Percentiles rank a stretch among this genome's conserved stretches.
These are phyloP conservation scores for Microplitis deprimator DNA, from an alignment of 2,888 invertebrate genomes.

Conservation along the genomic window DNA sequence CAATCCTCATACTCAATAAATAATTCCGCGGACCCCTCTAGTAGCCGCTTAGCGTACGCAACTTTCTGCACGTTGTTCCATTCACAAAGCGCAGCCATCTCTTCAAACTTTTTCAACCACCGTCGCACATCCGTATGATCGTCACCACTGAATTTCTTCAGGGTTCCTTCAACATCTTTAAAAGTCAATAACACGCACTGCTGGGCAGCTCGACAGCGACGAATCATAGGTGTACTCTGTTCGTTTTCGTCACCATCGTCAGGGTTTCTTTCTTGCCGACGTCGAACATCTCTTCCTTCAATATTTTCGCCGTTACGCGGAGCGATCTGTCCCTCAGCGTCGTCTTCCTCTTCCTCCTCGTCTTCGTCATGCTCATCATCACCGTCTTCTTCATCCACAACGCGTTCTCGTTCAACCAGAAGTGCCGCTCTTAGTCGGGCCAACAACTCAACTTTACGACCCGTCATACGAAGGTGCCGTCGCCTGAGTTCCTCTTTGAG, in stretches of 20 bases:
- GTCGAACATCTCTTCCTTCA: no score
- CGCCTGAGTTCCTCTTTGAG: no score
- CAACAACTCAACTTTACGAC: no score
- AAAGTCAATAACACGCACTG: conserved; percentile 29
- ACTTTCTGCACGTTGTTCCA: conserved; percentile 48
- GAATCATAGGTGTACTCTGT: not conserved
- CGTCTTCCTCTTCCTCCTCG: not conserved
- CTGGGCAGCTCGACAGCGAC: not conserved
- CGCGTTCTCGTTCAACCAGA: no score
- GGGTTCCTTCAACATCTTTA: conserved; percentile 42
- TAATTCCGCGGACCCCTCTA: conserved; percentile 48
- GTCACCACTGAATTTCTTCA: conserved; percentile 43
- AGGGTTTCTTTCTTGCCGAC: no score
- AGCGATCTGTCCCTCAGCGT: not conserved
- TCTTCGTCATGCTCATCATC: not conserved
- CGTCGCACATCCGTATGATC: conserved; percentile 33
- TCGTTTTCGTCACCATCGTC: not conserved
- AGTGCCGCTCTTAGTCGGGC: no score
- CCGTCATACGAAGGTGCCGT: no score
- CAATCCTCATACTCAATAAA: conserved; percentile 42
- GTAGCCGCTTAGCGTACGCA: conserved; percentile 47
- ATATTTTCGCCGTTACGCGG: no score
- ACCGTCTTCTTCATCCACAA: not conserved
- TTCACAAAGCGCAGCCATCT: conserved; percentile 43
- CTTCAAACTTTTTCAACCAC: conserved; percentile 50